These are phyloP conservation scores for Polylopha cassiicola DNA, from an alignment of 2,888 invertebrate genomes.

Conservation along the genomic window DNA sequence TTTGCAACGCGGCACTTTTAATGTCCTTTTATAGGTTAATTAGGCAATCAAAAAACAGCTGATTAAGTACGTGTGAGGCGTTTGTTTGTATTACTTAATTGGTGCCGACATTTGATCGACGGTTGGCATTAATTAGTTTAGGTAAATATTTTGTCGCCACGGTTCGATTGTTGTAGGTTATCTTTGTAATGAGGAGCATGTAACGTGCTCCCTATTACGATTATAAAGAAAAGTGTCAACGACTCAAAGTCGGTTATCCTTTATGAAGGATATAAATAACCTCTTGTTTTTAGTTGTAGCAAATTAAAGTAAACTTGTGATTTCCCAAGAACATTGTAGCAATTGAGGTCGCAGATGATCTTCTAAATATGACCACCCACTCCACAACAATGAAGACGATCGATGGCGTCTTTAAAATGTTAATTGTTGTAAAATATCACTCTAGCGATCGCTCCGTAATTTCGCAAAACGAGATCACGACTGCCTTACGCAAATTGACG, in stretches of 20 bases:
- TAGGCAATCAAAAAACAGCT: conserved; percentile 32
- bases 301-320: not conserved
- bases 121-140: not conserved
- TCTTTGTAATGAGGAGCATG: too few relatives aligned
- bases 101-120: conserved; percentile 5
- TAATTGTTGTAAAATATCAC: conserved; percentile 35
- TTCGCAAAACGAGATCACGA: conserved; percentile 42
- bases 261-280: too few relatives aligned
- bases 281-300: too few relatives aligned
- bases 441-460: conserved; percentile 31
- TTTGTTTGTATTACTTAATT: conserved; percentile 20
- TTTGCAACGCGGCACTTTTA: conserved; percentile 36
- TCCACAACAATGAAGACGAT: conserved; percentile 24
- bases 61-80: conserved; percentile 26
- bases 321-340: conserved; percentile 12
- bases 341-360: conserved; percentile 15
- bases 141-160: too few relatives aligned
- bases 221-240: too few relatives aligned
- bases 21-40: conserved; percentile 42
- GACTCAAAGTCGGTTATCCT: too few relatives aligned
- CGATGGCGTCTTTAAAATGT: conserved; percentile 25
- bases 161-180: too few relatives aligned
- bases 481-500: conserved; percentile 28
- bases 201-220: too few relatives aligned
- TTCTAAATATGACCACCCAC: conserved; percentile 17